Percentiles rank a stretch among this genome's conserved stretches.
Evolutionary conservation across 2,113 vertebrate genomes (phyloP).

Genomic region (Dicaeum eximium): DNA sequence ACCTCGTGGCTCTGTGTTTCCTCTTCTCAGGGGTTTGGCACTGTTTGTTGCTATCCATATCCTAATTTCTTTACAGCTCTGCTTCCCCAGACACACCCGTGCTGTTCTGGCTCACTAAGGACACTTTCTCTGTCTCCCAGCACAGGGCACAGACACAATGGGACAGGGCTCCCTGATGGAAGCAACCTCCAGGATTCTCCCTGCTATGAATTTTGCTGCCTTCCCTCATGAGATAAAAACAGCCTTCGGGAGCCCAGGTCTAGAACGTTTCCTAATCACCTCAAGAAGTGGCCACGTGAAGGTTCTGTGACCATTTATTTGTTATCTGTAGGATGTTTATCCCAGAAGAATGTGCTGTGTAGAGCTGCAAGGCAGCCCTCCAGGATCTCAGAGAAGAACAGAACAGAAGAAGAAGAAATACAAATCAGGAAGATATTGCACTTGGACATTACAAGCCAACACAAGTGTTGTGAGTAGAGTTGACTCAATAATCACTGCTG

Average conservation of each 20-base stretch:
- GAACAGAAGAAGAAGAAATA: neutral
- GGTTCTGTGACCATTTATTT: neutral
- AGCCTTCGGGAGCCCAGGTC: neutral
- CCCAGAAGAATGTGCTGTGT: neutral
- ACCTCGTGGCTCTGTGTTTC: neutral
- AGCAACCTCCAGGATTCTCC: neutral
- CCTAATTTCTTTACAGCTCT: neutral
- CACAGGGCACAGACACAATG: neutral
- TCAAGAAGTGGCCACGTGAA: neutral
- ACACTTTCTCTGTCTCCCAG: neutral
- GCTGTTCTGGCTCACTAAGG: neutral
- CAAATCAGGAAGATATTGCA: neutral
- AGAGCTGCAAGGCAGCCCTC: neutral
- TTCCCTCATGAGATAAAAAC: neutral
- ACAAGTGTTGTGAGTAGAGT: neutral
- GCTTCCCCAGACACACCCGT: neutral
- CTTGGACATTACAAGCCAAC: neutral
- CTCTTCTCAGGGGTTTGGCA: neutral
- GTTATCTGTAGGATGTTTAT: neutral
- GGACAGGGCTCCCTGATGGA: neutral
- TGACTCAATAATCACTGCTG: neutral
- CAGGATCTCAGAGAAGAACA: neutral
- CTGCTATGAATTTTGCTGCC: neutral
- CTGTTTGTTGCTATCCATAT: accelerated
- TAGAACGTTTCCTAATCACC: neutral